Conservation (phyloP, 2,113 vertebrate genomes). For the Oreochromis spilurus region DNA sequence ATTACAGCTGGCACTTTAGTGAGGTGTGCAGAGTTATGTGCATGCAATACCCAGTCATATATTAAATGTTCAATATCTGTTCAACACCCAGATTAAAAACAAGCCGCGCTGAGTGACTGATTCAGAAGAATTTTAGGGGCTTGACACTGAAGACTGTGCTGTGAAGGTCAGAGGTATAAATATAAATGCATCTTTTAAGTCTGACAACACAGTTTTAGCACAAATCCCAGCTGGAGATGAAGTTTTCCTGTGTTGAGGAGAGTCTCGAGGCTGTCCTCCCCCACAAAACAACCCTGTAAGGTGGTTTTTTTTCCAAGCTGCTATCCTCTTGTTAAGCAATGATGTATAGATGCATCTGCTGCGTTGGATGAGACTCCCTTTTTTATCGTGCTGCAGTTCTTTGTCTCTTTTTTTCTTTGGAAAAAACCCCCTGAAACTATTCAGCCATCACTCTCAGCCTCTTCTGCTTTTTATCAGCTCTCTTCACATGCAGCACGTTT, state of each 20-base stretch:
- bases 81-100: not conserved
- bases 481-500: not conserved
- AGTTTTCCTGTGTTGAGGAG: not conserved
- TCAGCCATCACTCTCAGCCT: not conserved
- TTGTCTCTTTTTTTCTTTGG: not conserved
- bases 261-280: not conserved
- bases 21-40: not conserved
- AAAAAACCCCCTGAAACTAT: accelerated
- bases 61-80: not conserved
- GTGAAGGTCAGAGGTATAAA: not conserved
- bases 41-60: not conserved
- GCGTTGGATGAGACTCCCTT: not conserved
- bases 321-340: not conserved
- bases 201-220: not conserved
- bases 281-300: not conserved
- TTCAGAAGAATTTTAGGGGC: not conserved
- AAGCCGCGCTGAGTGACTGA: not conserved
- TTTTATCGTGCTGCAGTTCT: not conserved
- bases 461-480: not conserved
- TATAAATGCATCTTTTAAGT: not conserved
- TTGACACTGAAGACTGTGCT: not conserved
- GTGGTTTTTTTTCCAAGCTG: not conserved
- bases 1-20: conserved; percentile 37
- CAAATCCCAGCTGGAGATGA: not conserved
- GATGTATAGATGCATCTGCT: not conserved